phyloP scores from a whole-genome alignment of 64 coral and sea anemone species.

The Pocillopora verrucosa region DNA sequence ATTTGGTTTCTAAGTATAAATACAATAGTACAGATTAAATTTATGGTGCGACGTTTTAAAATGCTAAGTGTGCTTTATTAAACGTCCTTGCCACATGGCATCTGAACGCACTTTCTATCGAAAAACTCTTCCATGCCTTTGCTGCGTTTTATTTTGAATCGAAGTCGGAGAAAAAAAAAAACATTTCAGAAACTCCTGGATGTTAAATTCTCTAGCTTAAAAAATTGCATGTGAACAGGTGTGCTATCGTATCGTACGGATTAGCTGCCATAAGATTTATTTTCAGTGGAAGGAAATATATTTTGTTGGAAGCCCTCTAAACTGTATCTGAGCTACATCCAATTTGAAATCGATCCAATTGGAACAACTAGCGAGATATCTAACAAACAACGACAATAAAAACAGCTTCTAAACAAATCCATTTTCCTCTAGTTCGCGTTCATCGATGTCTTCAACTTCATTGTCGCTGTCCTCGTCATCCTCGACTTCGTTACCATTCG shows the following conservation, averaged over 20 bases:
- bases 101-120: not conserved
- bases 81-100: not conserved
- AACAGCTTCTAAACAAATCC: constrained; percentile 31
- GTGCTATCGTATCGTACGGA: too few species aligned
- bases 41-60: not conserved
- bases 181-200: not conserved
- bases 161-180: not conserved
- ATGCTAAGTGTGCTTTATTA: not conserved
- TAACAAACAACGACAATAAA: not conserved
- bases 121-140: not conserved
- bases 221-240: too few species aligned
- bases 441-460: not conserved
- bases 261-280: too few species aligned
- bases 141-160: not conserved
- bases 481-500: constrained; percentile 34
- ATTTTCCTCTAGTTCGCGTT: constrained; percentile 28
- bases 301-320: too few species aligned
- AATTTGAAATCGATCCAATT: too few species aligned
- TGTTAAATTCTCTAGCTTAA: not conserved
- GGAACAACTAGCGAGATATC: too few species aligned
- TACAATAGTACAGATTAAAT: constrained; percentile 25
- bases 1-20: constrained; percentile 17
- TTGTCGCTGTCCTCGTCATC: not conserved
- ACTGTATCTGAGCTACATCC: too few species aligned
- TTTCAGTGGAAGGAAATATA: too few species aligned